A percentile compares a stretch with the other conserved stretches of the same genome.
Evolutionary conservation across 2,888 invertebrate genomes (phyloP).

Genomic region (Sarcophaga rosellei): DNA sequence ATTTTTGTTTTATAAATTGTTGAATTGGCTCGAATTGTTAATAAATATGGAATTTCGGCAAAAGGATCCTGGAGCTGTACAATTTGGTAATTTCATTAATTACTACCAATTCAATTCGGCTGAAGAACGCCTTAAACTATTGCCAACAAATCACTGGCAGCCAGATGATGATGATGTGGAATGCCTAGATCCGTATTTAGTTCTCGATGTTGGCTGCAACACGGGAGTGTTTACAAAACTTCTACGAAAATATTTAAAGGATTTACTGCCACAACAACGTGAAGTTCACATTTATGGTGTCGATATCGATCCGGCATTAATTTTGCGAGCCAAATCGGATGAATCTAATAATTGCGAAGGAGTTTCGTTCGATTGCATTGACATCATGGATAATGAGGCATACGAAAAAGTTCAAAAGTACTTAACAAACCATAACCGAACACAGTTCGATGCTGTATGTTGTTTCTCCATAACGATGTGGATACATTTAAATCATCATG

Average conservation of each 20-base stretch:
- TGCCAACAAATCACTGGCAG: constrained; percentile 83
- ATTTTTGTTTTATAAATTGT: background rate
- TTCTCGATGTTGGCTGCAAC: constrained; percentile 86
- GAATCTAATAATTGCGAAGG: constrained; percentile 79
- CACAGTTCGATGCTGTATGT: constrained; percentile 86
- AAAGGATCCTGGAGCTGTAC: constrained; percentile 88
- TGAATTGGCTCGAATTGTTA: background rate
- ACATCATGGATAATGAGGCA: constrained; percentile 83
- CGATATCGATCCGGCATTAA: constrained; percentile 88
- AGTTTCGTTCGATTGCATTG: constrained; percentile 84
- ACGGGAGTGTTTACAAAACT: constrained; percentile 87
- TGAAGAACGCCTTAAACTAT: constrained; percentile 85
- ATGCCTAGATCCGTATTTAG: constrained; percentile 80
- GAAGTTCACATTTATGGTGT: constrained; percentile 83
- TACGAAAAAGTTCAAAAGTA: constrained; percentile 81
- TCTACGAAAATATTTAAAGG: constrained; percentile 70
- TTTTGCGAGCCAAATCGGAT: constrained; percentile 85
- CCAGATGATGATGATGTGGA: constrained; percentile 67
- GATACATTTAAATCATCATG: constrained; percentile 93
- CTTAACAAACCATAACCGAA: constrained; percentile 80
- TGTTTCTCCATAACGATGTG: constrained; percentile 95
- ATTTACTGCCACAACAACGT: constrained; percentile 61
- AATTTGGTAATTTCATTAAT: constrained; percentile 92
- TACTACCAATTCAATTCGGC: constrained; percentile 92
- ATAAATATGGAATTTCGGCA: constrained; percentile 75